A percentile compares a stretch with the other conserved stretches of the same genome.
These are phyloP conservation scores for Taenaris catops DNA, from an alignment of 2,888 invertebrate genomes.

Conservation along the genomic window DNA sequence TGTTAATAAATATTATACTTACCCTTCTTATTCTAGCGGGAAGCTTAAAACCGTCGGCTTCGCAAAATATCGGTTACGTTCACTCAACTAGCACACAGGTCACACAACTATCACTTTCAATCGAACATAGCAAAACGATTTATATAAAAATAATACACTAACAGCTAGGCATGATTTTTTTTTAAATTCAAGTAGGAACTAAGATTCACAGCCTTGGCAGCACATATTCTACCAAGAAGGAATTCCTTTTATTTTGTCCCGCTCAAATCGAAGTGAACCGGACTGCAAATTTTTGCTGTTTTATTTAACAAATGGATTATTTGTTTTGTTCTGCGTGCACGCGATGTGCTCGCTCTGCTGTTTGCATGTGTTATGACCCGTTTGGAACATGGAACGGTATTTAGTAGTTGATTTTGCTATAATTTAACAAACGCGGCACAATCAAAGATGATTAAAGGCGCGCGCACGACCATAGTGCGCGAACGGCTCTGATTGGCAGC, in stretches of 20 bases:
- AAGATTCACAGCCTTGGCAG: constrained; percentile 25
- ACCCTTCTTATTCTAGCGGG: neutral
- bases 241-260: constrained; percentile 38
- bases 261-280: constrained; percentile 50
- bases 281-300: constrained; percentile 50
- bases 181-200: neutral
- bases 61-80: constrained; percentile 11
- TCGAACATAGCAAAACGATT: constrained; percentile 1
- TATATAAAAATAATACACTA: constrained; percentile 3
- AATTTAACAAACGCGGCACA: constrained; percentile 48
- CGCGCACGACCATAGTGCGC: constrained; percentile 59
- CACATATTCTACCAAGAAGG: constrained; percentile 24
- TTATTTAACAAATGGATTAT: constrained; percentile 27
- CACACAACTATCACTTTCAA: constrained; percentile 31
- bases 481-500: constrained; percentile 64
- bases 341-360: constrained; percentile 47
- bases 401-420: constrained; percentile 48
- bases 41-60: neutral
- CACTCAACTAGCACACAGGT: constrained; percentile 26
- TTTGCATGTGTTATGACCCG: constrained; percentile 43
- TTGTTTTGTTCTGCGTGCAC: constrained; percentile 24
- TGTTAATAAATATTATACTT: neutral
- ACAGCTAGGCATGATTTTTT: constrained; percentile 14
- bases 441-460: constrained; percentile 60
- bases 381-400: constrained; percentile 37